Evolutionary conservation across 2,797 vertebrate genomes (phyloP).

Genomic region (Danio albolineatus): DNA sequence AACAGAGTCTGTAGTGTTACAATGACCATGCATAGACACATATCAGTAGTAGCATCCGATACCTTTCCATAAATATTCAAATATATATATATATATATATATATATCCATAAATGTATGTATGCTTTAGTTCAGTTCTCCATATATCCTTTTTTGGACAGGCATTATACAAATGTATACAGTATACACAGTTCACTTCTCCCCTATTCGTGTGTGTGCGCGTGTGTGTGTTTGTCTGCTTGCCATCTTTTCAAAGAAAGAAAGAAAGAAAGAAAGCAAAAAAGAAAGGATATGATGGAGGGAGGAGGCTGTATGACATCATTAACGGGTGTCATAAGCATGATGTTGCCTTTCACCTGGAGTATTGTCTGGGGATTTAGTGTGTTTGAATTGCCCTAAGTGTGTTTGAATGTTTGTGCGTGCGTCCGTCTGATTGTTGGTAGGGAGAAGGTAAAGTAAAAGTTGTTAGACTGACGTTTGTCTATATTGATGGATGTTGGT

Average conservation of each 20-base stretch:
- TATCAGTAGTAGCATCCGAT: constrained; percentile 54
- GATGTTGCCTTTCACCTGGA: constrained; percentile 46
- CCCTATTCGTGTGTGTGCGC: constrained; percentile 28
- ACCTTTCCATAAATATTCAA: constrained; percentile 36
- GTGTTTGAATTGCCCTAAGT: constrained; percentile 49
- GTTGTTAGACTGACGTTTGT: constrained; percentile 40
- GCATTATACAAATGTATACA: constrained; percentile 46
- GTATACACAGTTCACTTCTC: constrained; percentile 48
- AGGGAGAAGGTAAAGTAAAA: constrained; percentile 25
- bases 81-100: constrained; percentile 36
- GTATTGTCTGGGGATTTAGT: constrained; percentile 66
- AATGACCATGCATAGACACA: constrained; percentile 45
- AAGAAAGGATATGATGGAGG: not conserved
- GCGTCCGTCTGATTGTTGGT: constrained; percentile 24
- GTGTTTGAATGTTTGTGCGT: constrained; percentile 17
- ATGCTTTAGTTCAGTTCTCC: constrained; percentile 36
- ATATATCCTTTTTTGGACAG: constrained; percentile 47
- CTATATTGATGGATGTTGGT: constrained; percentile 15
- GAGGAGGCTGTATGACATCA: constrained; percentile 34
- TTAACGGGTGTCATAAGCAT: constrained; percentile 35
- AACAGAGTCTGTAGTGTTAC: constrained; percentile 53
- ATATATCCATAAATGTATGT: constrained; percentile 45
- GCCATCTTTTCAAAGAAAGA: constrained; percentile 28
- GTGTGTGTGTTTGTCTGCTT: constrained; percentile 25
- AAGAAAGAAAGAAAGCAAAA: constrained; percentile 18